Evolutionary conservation across 2,113 vertebrate genomes (phyloP).

Genomic region (Channa maculata): DNA sequence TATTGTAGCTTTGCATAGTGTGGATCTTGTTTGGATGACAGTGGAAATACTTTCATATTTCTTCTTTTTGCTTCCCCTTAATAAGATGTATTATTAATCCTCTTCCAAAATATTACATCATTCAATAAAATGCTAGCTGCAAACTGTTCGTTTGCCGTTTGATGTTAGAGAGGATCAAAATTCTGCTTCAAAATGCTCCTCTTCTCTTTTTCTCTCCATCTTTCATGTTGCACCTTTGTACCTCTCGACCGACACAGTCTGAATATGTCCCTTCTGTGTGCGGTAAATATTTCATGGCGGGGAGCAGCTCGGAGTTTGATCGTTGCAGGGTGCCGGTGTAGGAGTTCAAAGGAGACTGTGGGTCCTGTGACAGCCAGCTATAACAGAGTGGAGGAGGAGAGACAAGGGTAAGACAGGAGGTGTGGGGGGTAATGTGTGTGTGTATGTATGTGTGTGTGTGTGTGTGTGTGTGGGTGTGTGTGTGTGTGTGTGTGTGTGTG

Average conservation of each 20-base stretch:
- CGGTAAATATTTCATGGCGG: slow-evolving; percentile 81
- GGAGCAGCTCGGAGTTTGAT: slow-evolving; percentile 78
- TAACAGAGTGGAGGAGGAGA: slow-evolving; percentile 54
- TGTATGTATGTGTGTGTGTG: too few relatives aligned
- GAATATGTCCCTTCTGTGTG: slow-evolving; percentile 74
- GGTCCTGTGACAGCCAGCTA: slow-evolving; percentile 73
- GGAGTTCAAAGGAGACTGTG: slow-evolving; percentile 78
- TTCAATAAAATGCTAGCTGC: slow-evolving; percentile 54
- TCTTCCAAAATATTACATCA: slow-evolving; percentile 63
- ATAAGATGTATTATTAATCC: slow-evolving; percentile 64
- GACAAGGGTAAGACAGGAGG: slow-evolving; percentile 45
- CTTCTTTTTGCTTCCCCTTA: slow-evolving; percentile 15
- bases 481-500: too few relatives aligned
- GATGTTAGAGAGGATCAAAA: neutral
- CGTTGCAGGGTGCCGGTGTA: slow-evolving; percentile 74
- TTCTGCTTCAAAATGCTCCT: slow-evolving; percentile 57
- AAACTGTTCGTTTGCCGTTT: slow-evolving; percentile 42
- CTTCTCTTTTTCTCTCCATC: slow-evolving; percentile 63
- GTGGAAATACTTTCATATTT: slow-evolving; percentile 26
- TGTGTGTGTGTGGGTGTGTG: too few relatives aligned
- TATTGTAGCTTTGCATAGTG: neutral
- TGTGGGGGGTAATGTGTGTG: neutral
- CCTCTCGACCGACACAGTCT: slow-evolving; percentile 65
- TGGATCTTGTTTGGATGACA: slow-evolving; percentile 21
- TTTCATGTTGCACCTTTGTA: slow-evolving; percentile 76